Base-by-base conservation (phyloP, 2,113 vertebrate species). In the Butastur rufipennis region DNA sequence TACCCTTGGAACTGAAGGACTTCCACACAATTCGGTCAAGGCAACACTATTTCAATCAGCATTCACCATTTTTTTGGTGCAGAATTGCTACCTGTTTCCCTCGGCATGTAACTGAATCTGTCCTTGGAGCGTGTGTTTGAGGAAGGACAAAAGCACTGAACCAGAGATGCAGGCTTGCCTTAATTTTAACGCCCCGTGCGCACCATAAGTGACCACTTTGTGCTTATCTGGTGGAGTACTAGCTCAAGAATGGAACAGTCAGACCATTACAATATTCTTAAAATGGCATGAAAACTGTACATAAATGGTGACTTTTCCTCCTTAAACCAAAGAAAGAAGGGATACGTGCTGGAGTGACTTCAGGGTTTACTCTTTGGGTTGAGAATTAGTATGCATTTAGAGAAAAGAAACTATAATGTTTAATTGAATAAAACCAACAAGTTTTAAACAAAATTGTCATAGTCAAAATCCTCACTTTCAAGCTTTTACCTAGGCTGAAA, bases 101-200 rank as follows among this genome's bases (percentile, higher is more conserved):
- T 71, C 26, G 23, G 21, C 21, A 32, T 32, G 31, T 55, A n/a
- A 48, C 25, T 65, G 50, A 56, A 36, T 48, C n/a, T 42, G 48
- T 53, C 14, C 45, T n/a, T 48, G 45, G n/a, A 74, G 53, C 8
- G 13, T 21, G 25, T 36, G n/a, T 81, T 61, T 61, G n/a, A 47
- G 68, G 29, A 74, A 61, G 29, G 53, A 32, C 8, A 19, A 63
- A 84, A 84, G 3, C 36, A 25, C n/a, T 25, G 31, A 73, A 65
- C 20, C 25, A 63, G 31, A 19, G 42, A 32, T 2, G 10, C 5
- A 42, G 16, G 7, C 56, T 36, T 56, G n/a, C 0, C 0, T 62
- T 62, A 36, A 36, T 63, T 78, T 90, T 78, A 63, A 63, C 34
- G 21, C 17, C 42, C 32, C 2, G 5, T 19, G 14, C 1, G 0